Evolutionary conservation across 1,140 invertebrate species (phyloP).

Genomic region (Nephotettix cincticeps): DNA sequence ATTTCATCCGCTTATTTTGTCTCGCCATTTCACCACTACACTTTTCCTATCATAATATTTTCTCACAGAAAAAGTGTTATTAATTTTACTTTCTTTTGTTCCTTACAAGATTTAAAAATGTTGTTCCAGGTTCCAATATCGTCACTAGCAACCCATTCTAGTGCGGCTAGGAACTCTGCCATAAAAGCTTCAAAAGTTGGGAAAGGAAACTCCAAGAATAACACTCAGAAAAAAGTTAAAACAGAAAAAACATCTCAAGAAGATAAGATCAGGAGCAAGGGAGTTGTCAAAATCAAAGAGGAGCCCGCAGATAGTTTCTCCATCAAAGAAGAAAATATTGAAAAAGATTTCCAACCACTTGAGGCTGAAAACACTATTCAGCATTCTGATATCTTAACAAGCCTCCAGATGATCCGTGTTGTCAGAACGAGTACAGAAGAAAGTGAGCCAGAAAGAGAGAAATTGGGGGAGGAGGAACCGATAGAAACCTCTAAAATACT

Average conservation of each 20-base stretch:
- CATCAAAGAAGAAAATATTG: neutral
- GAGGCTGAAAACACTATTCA: conserved; percentile 8
- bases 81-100: too few species aligned
- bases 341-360: neutral
- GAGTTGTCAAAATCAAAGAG: neutral
- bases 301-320: neutral
- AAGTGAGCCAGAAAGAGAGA: neutral
- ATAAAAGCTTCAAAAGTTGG: neutral
- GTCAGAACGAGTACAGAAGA: neutral
- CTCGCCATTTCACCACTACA: too few species aligned
- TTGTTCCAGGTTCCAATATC: conserved; percentile 8
- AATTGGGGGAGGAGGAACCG: neutral
- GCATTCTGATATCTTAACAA: conserved; percentile 17
- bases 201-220: neutral
- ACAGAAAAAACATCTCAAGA: neutral
- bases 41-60: too few species aligned
- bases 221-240: neutral
- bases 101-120: too few species aligned
- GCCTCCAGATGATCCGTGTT: conserved; percentile 18
- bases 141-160: neutral
- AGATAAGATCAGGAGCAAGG: neutral
- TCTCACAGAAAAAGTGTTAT: too few species aligned
- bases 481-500: conserved; percentile 32
- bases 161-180: neutral
- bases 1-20: too few species aligned